Percentiles rank a stretch among this genome's conserved stretches.
Conservation (phyloP, 2,888 invertebrate species). For the Pediacus dermestoides region DNA sequence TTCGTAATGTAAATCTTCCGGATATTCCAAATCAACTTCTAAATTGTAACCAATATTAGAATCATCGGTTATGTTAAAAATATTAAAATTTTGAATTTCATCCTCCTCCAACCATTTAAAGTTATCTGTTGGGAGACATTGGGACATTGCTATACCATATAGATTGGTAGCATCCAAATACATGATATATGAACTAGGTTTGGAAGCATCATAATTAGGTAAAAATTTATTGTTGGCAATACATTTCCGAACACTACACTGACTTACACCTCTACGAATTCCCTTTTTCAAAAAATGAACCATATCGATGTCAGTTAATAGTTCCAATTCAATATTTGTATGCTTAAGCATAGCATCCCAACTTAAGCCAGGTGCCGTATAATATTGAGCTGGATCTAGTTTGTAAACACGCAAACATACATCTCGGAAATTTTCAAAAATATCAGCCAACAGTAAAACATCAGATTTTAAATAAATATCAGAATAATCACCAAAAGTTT, state of each 20-base stretch:
- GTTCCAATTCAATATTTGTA: slow-evolving; percentile 34
- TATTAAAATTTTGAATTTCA: slow-evolving; percentile 3
- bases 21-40: slow-evolving; percentile 34
- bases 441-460: slow-evolving; percentile 17
- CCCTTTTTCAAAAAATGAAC: slow-evolving; percentile 35
- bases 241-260: slow-evolving; percentile 34
- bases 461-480: slow-evolving; percentile 24
- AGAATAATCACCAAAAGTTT: slow-evolving; percentile 25
- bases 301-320: slow-evolving; percentile 41
- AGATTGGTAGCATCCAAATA: slow-evolving; percentile 39
- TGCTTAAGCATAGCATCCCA: slow-evolving; percentile 36
- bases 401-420: slow-evolving; percentile 16
- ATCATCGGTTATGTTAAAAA: not conserved
- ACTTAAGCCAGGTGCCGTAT: slow-evolving; percentile 36
- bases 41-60: slow-evolving; percentile 31
- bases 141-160: slow-evolving; percentile 30
- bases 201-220: too few relatives aligned
- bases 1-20: slow-evolving; percentile 25
- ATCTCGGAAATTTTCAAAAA: slow-evolving; percentile 22
- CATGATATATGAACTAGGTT: slow-evolving; percentile 28
- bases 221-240: slow-evolving; percentile 43
- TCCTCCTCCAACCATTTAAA: slow-evolving; percentile 31
- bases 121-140: slow-evolving; percentile 31
- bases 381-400: slow-evolving; percentile 40
- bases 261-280: slow-evolving; percentile 36